phyloP scores from a whole-genome alignment of 2,113 vertebrate genomes.

The Sula dactylatra region DNA sequence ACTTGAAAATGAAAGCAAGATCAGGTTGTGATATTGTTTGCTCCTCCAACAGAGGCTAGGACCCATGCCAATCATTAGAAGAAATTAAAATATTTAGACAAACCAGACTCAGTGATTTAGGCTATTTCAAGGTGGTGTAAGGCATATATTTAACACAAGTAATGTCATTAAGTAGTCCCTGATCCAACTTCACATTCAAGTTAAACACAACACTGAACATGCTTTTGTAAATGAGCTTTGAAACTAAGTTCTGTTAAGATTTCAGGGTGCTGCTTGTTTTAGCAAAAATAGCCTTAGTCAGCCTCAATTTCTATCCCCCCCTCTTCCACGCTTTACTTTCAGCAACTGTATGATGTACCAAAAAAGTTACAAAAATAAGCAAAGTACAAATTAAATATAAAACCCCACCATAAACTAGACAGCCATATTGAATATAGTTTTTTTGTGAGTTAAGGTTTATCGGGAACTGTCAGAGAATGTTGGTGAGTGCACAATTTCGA shows the following conservation, averaged over 20 bases:
- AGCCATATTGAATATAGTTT: fast-evolving
- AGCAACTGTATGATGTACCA: background rate
- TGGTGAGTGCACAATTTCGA: background rate
- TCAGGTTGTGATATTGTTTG: background rate
- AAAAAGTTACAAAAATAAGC: background rate
- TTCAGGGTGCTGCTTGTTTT: background rate
- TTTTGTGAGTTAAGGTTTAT: background rate
- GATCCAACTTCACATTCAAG: background rate
- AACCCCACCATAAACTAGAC: background rate
- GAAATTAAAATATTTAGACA: background rate
- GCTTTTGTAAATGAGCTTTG: background rate
- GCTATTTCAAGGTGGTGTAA: background rate
- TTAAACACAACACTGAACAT: background rate
- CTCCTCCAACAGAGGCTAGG: background rate
- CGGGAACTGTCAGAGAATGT: background rate
- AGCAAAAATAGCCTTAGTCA: background rate
- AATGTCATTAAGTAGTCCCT: background rate
- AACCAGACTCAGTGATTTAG: background rate
- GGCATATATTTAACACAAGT: background rate
- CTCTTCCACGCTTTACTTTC: background rate
- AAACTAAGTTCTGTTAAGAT: background rate
- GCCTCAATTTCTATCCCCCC: background rate
- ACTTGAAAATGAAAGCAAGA: background rate
- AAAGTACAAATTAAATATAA: background rate
- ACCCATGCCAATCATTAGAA: background rate